Evolutionary conservation across 1,140 invertebrate genomes (phyloP), one percentile per base, ranked within the genome.

Genomic region (Tetranychus urticae): DNA sequence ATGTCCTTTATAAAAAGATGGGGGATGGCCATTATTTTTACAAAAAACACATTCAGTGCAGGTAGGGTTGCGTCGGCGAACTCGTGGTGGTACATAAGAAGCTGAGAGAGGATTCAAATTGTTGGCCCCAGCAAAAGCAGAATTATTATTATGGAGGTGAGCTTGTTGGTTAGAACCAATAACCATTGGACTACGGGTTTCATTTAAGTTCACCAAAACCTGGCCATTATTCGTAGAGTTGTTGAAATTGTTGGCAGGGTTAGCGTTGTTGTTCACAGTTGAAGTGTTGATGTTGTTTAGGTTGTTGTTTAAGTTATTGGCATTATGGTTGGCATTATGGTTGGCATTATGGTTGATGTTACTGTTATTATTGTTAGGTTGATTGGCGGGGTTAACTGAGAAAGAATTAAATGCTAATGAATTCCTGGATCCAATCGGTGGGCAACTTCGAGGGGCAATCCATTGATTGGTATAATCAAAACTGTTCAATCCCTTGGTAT

Each of bases 11-110:
- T 81, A 84, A 67, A 80, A 78, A 4, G 68, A 66, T 2, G 73
- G 70, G 1, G 76, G 71, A 65, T 83, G 80, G 0, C 81, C 80
- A 66, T 85, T 85, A 62, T 82, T 84, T 65, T 79, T 80, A 66
- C 83, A 86, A 68, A 85, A 85, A 10, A 77, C 78, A 67, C 83
- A 85, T 3, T 66, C 39, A 34, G 56, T 57, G 6, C 50, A 52
- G 23, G 50, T 52, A 1, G 50, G 50, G 2, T 52, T n/a, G 3
- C 23, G 55, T 37, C 55, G 34, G 8, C 55, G 55, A 35, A 56
- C 37, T 36, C 55, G 7, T n/a, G 46, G 58, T 10, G 58, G 58
- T 13, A 33, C 33, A 33, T 59, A 59, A 8, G 39, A 31, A 14
- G 46, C 7, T 57, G 33, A 23, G 14, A n/a, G 31, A 35, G 1